These are phyloP conservation scores for Fundulus diaphanus DNA, from an alignment of 2,797 vertebrate species.

Conservation along the genomic window DNA sequence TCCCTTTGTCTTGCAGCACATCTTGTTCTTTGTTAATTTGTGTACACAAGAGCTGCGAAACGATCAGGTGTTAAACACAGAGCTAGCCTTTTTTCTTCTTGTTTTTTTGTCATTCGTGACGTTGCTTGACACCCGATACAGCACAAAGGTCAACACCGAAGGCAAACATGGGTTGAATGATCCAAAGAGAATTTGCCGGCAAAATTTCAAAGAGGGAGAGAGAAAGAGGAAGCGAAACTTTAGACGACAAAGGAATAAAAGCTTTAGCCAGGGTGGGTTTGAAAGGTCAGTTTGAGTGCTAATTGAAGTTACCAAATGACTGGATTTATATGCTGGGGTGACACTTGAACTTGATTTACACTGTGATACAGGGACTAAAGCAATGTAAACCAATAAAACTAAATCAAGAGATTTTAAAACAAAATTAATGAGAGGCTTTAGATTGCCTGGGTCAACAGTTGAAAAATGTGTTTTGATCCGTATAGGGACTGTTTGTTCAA, in stretches of 20 bases:
- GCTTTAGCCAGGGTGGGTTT: conserved; percentile 32
- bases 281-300: conserved; percentile 61
- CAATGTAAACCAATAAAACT: conserved; percentile 21
- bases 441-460: conserved; percentile 42
- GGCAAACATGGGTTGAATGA: conserved; percentile 31
- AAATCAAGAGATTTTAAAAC: conserved; percentile 13
- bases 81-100: conserved; percentile 41
- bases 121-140: conserved; percentile 48
- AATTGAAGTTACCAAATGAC: conserved; percentile 9
- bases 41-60: neutral
- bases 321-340: neutral
- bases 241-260: conserved; percentile 23
- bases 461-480: conserved; percentile 30
- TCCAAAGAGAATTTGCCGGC: conserved; percentile 21
- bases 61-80: neutral
- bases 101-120: conserved; percentile 14
- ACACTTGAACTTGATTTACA: conserved; percentile 21
- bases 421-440: conserved; percentile 5
- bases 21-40: neutral
- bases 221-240: conserved; percentile 54
- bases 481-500: conserved; percentile 45
- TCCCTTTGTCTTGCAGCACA: neutral
- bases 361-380: conserved; percentile 33
- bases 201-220: conserved; percentile 28
- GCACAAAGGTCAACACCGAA: conserved; percentile 56